Base-by-base conservation (phyloP, 2,113 vertebrate genomes). In the Protobothrops flavoviridis region DNA sequence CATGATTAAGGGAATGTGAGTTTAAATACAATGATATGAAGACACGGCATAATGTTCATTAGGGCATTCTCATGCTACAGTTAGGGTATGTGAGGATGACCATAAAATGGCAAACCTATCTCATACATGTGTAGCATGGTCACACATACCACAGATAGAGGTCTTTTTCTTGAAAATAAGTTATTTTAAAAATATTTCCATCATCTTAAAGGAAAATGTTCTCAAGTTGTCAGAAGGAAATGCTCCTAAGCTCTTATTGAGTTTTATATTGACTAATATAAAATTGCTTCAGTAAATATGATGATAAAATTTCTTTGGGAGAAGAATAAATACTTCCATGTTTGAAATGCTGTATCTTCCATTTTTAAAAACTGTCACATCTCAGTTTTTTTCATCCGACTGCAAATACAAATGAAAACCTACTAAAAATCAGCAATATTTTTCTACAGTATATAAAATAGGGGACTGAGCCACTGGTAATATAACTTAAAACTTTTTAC, bases 61-160 rank as follows among this genome's bases (percentile, higher is more conserved):
- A 74, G 64, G 64, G 12, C 29, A 74, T 74, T 12, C n/a, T 74
- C 64, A 33, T 74, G 64, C 13, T 33, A 2, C 64, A 74, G 13
- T 17, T 74, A 74, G 4, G 13, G 15, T n/a, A 33, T 6, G n/a
- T 74, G 13, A 33, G 93, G 91, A 94, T 81, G 29, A 89, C 64
- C 64, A 85, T 92, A 95, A 93, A 91, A 53, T 91, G 94, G 93
- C 92, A 85, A 90, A 90, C 85, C 52, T 64, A 85, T 92, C 90
- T 91, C 45, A 23, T 48, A 87, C 11, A 21, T 92, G 26, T 33
- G 5, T 74, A 20, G 26, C 29, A 45, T 61, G 24, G 56, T 50
- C 55, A 29, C 26, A 13, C 45, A 33, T 48, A 57, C 29, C 59
- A 21, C 91, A 64, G 59, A 45, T 56, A n/a, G 59, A 61, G 24